Base-by-base conservation (phyloP, 2,797 vertebrate species). In the Paramormyrops hopkinsi region DNA sequence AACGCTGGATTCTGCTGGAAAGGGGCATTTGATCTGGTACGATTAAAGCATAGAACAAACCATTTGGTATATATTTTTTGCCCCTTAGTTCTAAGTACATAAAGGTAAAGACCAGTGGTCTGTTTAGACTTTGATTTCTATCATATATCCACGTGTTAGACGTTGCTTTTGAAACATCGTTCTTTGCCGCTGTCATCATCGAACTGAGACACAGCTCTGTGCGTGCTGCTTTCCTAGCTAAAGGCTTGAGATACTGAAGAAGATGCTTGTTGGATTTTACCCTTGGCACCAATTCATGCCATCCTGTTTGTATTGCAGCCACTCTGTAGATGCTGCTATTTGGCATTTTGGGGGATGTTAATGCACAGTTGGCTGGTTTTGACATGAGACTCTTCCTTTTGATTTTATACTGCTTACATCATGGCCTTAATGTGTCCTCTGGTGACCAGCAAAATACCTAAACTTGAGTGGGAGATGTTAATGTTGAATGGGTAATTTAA, bases 341-440 rank as follows among this genome's bases (percentile, higher is more conserved):
- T 89, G 44, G 62, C 46, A 53, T 86, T 69, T 85, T 11, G 53
- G 44, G n/a, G 41, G 53, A 65, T 79, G 22, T 37, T 17, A 79
- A 88, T 69, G 69, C 88, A 83, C 88, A 86, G 19, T 65, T 37
- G 82, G 46, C 29, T 89, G 82, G 56, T 89, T 89, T 89, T 86
- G 44, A 84, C 82, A 46, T 44, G 79, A 54, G 53, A 84, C 51
- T 82, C 76, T 59, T 76, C 53, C 51, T 11, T 56, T 73, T 25
- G 22, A 7, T 85, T 86, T 86, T 86, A 46, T 86, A 86, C 83
- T 44, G 88, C 79, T 48, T 85, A 73, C 62, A 89, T 89, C 83
- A 85, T 73, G 25, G 89, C 83, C 89, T 86, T 89, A 89, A 89
- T 65, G 46, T 89, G 62, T 86, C 46, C 44, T 65, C 82, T 19